A percentile compares a stretch with the other conserved stretches of the same genome.
These are phyloP conservation scores for Oryzias woworae DNA, from an alignment of 2,113 vertebrate species.

Conservation along the genomic window DNA sequence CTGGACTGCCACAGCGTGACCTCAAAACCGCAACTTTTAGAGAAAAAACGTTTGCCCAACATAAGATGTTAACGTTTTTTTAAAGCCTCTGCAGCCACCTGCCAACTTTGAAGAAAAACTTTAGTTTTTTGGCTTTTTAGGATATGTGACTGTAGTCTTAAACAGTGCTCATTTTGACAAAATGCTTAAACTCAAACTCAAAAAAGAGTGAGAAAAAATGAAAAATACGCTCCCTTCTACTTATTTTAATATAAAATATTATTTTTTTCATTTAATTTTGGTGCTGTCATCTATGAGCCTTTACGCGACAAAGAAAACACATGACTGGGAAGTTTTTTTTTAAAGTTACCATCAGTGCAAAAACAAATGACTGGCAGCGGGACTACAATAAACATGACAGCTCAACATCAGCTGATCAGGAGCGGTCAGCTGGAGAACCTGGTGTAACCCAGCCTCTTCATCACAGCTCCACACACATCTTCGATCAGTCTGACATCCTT, in stretches of 20 bases:
- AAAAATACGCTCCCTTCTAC: conserved; percentile 27
- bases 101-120: too few species aligned
- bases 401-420: conserved; percentile 79
- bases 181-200: too few species aligned
- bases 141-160: too few species aligned
- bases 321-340: conserved; percentile 9
- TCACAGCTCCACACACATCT: conserved; percentile 85
- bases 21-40: too few species aligned
- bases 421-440: conserved; percentile 83
- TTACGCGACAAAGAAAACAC: conserved; percentile 18
- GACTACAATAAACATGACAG: conserved; percentile 50
- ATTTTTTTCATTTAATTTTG: conserved; percentile 20
- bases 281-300: conserved; percentile 38
- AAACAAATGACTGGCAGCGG: conserved; percentile 43
- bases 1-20: too few species aligned
- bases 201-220: neutral
- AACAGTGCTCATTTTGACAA: too few species aligned
- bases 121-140: too few species aligned
- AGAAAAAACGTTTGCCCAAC: too few species aligned
- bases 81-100: too few species aligned
- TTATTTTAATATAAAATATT: conserved; percentile 65
- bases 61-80: too few species aligned
- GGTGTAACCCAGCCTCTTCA: conserved; percentile 89
- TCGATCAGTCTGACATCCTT: conserved; percentile 87
- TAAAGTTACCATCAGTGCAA: conserved; percentile 79